phyloP scores from a whole-genome alignment of 2,888 invertebrate genomes.

The Amphipyra tragopoginis region DNA sequence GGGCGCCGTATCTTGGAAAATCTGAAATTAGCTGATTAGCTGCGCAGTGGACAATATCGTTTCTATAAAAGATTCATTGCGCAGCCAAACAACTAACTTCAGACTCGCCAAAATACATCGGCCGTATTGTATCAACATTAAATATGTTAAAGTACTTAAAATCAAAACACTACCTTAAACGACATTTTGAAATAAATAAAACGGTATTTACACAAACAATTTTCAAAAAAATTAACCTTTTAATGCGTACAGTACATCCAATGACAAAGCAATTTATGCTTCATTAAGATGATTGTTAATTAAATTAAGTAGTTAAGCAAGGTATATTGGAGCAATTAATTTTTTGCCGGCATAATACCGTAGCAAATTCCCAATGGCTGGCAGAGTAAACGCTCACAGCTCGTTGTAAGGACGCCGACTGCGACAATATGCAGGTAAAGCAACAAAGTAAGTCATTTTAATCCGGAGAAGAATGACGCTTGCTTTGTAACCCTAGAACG shows the following conservation, averaged over 20 bases:
- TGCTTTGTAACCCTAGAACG: constrained; percentile 72
- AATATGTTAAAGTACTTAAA: too few relatives aligned
- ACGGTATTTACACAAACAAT: constrained; percentile 6
- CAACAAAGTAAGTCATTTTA: constrained; percentile 81
- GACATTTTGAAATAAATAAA: too few relatives aligned
- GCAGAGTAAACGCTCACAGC: constrained; percentile 34
- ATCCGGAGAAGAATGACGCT: constrained; percentile 75
- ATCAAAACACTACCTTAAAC: too few relatives aligned
- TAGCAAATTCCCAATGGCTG: constrained; percentile 62
- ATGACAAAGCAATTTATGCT: constrained; percentile 41
- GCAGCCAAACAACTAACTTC: too few relatives aligned
- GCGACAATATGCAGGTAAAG: constrained; percentile 66
- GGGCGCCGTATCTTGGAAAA: too few relatives aligned
- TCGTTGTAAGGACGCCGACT: constrained; percentile 49
- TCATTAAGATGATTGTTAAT: constrained; percentile 53
- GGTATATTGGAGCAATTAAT: constrained; percentile 40
- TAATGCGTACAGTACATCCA: constrained; percentile 15
- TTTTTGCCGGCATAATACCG: constrained; percentile 58
- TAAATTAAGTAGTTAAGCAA: constrained; percentile 46
- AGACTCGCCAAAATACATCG: too few relatives aligned
- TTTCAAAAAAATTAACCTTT: constrained; percentile 27
- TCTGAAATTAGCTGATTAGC: too few relatives aligned
- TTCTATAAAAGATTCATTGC: too few relatives aligned
- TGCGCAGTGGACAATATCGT: too few relatives aligned
- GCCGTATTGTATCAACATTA: too few relatives aligned